Evolutionary conservation across 2,888 invertebrate species (phyloP).

Genomic region (Leptopterna dolabrata): DNA sequence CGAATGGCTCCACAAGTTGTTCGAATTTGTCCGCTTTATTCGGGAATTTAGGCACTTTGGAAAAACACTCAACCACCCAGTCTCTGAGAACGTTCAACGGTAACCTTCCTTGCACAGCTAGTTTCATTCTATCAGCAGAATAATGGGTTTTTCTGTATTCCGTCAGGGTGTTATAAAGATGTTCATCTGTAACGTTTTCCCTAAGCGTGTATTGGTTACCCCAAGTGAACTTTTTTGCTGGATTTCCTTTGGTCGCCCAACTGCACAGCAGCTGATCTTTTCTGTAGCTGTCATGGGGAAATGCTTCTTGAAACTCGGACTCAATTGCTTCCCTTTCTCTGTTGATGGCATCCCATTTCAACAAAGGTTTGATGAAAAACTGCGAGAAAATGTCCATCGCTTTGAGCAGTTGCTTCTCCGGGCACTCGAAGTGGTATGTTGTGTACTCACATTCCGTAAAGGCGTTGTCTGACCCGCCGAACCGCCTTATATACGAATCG

Average conservation of each 20-base stretch:
- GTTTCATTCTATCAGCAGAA: slow-evolving; percentile 88
- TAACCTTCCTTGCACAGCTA: slow-evolving; percentile 75
- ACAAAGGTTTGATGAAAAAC: slow-evolving; percentile 86
- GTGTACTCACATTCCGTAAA: slow-evolving; percentile 89
- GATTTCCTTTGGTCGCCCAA: slow-evolving; percentile 77
- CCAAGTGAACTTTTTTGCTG: slow-evolving; percentile 81
- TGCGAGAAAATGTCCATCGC: slow-evolving; percentile 90
- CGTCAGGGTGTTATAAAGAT: slow-evolving; percentile 77
- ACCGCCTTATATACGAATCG: slow-evolving; percentile 83
- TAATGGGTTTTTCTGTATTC: slow-evolving; percentile 83
- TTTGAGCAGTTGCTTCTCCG: slow-evolving; percentile 79
- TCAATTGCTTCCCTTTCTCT: slow-evolving; percentile 90
- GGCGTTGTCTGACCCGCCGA: slow-evolving; percentile 78
- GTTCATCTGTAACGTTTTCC: slow-evolving; percentile 76
- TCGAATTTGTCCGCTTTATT: slow-evolving; percentile 71
- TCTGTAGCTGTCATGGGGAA: slow-evolving; percentile 79
- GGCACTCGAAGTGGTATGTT: slow-evolving; percentile 89
- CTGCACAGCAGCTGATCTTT: slow-evolving; percentile 81
- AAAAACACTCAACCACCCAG: slow-evolving; percentile 76
- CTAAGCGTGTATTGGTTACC: slow-evolving; percentile 82
- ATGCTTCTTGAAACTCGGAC: slow-evolving; percentile 89
- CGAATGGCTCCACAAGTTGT: slow-evolving; percentile 37
- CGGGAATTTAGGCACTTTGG: slow-evolving; percentile 71
- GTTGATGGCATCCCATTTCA: slow-evolving; percentile 86
- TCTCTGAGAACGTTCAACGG: slow-evolving; percentile 75